phyloP scores from a whole-genome alignment of 2,113 vertebrate species.

The Noctilio leporinus region DNA sequence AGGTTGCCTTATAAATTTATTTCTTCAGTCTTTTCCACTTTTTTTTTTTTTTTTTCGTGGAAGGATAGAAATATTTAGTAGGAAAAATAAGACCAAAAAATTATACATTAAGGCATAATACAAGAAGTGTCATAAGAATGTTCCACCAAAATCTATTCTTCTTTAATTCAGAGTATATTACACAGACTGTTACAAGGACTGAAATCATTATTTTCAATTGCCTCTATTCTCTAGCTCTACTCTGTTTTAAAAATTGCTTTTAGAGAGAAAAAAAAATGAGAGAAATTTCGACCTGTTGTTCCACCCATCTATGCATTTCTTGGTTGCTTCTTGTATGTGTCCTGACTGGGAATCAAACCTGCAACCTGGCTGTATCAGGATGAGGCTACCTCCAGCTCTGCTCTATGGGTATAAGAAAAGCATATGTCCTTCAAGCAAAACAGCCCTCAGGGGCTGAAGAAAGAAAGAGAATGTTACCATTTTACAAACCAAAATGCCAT shows the following conservation, averaged over 20 bases:
- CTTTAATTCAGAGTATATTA: constrained; percentile 11
- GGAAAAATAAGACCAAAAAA: neutral
- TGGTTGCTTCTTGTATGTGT: too few relatives aligned
- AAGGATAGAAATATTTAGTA: neutral
- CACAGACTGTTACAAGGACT: neutral
- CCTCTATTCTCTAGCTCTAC: neutral
- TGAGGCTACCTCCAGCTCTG: neutral
- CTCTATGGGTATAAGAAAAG: neutral
- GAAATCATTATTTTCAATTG: constrained; percentile 14
- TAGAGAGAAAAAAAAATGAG: too few relatives aligned
- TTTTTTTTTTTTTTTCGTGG: neutral
- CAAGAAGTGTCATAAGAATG: neutral
- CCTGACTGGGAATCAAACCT: too few relatives aligned
- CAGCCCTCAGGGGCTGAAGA: neutral
- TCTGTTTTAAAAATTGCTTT: too few relatives aligned
- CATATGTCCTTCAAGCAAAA: neutral
- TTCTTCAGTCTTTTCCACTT: constrained; percentile 21
- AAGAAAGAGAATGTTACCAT: neutral
- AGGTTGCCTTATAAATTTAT: neutral
- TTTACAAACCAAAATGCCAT: neutral
- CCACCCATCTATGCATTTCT: too few relatives aligned
- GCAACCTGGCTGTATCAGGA: too few relatives aligned
- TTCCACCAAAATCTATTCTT: neutral
- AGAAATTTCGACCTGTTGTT: too few relatives aligned
- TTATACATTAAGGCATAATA: neutral